Evolutionary conservation across 2,888 invertebrate species (phyloP), one percentile per base, ranked within the genome.

Genomic region (Copidosoma aretas): DNA sequence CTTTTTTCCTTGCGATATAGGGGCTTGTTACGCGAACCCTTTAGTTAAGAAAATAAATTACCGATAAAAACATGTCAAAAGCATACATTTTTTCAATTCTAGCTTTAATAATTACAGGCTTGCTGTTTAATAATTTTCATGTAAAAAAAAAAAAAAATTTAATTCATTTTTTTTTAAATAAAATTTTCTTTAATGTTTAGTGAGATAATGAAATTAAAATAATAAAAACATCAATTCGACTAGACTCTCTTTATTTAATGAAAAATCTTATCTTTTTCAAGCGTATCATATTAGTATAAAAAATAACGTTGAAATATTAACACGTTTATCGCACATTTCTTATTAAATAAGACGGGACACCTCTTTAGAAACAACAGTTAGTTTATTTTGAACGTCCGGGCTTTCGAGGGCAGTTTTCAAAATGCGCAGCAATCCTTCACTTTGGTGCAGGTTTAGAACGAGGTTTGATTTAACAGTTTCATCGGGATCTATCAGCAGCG

Each of bases 401-500:
- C 24, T 32, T 1, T 67, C 64, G 3, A 67, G 21, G 14, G n/a
- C 46, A 1, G 24, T 25, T 25, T 51, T 10, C 19, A 70, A 59
- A 21, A 46, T 22, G 19, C 46, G 32, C 10, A 70, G 22, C 15
- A 32, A 32, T 10, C 25, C 46, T 32, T 66, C 63, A 14, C 67
- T 67, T 43, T 63, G 56, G 15, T 51, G 57, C 10, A 67, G 57
- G 5, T 22, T 56, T 0, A 17, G 41, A 17, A 24, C 15, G 15
- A 67, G 10, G 15, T 57, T 51, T 14, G 21, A 32, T 32, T 32
- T 32, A 32, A 32, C 32, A 32, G 32, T 8, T 53, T 14, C 64
- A 41, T 17, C 39, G 41, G 19, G 17, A 43, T 43, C 59, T 3
- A 14, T 62, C 17, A 71, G 19, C 21, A 71, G 17, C 32, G 93